These are phyloP conservation scores for Papilio elwesi DNA, from an alignment of 2,888 invertebrate species.

Conservation along the genomic window DNA sequence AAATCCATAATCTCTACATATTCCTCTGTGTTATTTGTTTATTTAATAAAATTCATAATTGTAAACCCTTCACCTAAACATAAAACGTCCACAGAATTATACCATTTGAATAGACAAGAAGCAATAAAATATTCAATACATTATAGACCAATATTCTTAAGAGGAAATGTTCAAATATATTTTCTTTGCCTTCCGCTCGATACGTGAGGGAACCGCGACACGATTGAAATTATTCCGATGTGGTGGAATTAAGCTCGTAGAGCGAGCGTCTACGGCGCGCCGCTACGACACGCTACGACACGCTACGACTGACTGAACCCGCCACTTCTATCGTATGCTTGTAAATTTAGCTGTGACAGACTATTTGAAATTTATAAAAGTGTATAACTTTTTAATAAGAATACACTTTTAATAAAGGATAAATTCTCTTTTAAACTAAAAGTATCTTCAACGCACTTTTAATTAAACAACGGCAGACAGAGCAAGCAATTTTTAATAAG, in stretches of 20 bases:
- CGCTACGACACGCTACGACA: constrained; percentile 42
- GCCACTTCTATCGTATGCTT: constrained; percentile 23
- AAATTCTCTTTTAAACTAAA: neutral
- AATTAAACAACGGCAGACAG: no score
- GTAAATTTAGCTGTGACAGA: constrained; percentile 34
- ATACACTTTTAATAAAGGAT: neutral
- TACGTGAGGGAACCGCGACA: constrained; percentile 29
- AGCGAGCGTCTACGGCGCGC: constrained; percentile 45
- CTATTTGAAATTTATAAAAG: neutral
- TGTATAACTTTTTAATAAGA: neutral
- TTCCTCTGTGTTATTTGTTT: no score
- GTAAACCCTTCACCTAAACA: neutral
- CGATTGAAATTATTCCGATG: constrained; percentile 36
- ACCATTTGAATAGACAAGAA: neutral
- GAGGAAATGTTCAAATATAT: constrained; percentile 22
- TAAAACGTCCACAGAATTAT: neutral
- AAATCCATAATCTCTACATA: no score
- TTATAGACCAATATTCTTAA: constrained; percentile 14
- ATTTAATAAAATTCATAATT: no score
- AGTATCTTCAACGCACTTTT: neutral
- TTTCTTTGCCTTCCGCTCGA: constrained; percentile 18
- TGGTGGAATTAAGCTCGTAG: constrained; percentile 30
- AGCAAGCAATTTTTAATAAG: no score
- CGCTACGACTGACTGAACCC: constrained; percentile 49
- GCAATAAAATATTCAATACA: constrained; percentile 18